Percentiles rank a stretch among this genome's conserved stretches.
These are phyloP conservation scores for Manis javanica DNA, from an alignment of 2,797 vertebrate species.

Conservation along the genomic window DNA sequence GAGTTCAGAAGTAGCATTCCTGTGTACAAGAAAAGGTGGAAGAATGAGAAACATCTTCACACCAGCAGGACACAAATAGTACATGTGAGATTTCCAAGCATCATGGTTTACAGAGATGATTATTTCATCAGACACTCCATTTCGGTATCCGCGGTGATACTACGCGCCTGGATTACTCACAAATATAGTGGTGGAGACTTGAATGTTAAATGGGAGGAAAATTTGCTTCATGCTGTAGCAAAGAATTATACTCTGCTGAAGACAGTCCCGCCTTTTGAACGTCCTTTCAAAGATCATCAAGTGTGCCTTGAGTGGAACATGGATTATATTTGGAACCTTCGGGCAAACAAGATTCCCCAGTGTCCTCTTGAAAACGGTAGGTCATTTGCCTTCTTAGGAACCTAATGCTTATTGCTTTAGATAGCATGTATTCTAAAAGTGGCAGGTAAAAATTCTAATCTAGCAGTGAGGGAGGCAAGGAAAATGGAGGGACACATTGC, in stretches of 20 bases:
- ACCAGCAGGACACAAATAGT: conserved; percentile 86
- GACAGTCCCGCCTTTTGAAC: conserved; percentile 86
- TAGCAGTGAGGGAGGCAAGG: not conserved
- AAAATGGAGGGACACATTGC: not conserved
- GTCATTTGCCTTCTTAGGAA: conserved; percentile 48
- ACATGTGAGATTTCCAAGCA: conserved; percentile 89
- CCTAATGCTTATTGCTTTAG: not conserved
- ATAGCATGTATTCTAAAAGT: rapidly evolving
- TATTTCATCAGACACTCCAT: conserved; percentile 88
- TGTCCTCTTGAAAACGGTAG: conserved; percentile 93
- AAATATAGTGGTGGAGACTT: conserved; percentile 27
- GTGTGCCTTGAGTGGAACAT: conserved; percentile 91
- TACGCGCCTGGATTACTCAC: conserved; percentile 91
- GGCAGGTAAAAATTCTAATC: not conserved
- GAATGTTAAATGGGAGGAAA: conserved; percentile 68
- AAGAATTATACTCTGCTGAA: conserved; percentile 89
- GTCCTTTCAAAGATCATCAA: conserved; percentile 88
- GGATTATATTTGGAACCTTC: conserved; percentile 90
- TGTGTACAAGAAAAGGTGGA: conserved; percentile 93
- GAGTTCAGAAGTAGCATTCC: conserved; percentile 88
- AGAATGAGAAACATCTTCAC: conserved; percentile 83
- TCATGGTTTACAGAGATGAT: conserved; percentile 89
- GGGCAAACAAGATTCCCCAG: conserved; percentile 85
- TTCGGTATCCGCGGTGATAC: conserved; percentile 87
- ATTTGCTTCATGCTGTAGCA: conserved; percentile 85